A percentile compares a stretch with the other conserved stretches of the same genome.
Conservation (phyloP, 1,140 invertebrate genomes). For the Drosophila elegans region DNA sequence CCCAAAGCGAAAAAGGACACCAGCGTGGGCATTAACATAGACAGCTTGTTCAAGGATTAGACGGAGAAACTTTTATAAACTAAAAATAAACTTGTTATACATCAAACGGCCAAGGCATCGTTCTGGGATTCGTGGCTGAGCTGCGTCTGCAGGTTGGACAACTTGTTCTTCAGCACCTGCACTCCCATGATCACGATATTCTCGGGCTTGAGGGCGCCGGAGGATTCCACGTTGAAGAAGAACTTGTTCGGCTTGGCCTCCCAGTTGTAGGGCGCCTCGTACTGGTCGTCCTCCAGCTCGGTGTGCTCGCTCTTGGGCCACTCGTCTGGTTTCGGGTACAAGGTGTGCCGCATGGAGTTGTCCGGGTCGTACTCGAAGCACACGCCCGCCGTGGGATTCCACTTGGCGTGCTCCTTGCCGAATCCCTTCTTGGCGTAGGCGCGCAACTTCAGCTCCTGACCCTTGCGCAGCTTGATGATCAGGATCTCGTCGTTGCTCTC, state of each 20-base stretch:
- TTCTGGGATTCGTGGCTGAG: constrained; percentile 94
- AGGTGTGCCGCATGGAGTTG: constrained; percentile 97
- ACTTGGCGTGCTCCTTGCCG: constrained; percentile 99
- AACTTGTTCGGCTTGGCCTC: constrained; percentile 98
- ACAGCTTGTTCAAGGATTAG: constrained; percentile 74
- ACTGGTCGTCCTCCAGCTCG: constrained; percentile 96
- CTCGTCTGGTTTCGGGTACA: constrained; percentile 98
- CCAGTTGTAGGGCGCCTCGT: constrained; percentile 96
- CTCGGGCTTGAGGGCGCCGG: constrained; percentile 97
- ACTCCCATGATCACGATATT: constrained; percentile 98
- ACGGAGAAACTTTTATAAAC: constrained; percentile 35
- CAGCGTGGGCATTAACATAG: constrained; percentile 60
- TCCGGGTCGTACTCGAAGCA: constrained; percentile 99
- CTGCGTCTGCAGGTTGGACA: constrained; percentile 97
- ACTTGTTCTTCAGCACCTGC: constrained; percentile 96
- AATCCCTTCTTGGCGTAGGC: constrained; percentile 98
- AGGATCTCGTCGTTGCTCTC: constrained; percentile 96
- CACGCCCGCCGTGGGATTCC: constrained; percentile 99
- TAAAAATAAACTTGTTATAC: constrained; percentile 43
- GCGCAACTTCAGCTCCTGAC: constrained; percentile 97
- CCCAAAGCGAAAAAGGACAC: constrained; percentile 50
- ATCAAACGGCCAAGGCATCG: constrained; percentile 91
- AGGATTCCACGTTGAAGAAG: constrained; percentile 98
- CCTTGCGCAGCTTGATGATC: constrained; percentile 98
- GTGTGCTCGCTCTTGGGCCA: constrained; percentile 99